Percentiles rank a stretch among this genome's conserved stretches.
Conservation (phyloP, 2,113 vertebrate genomes). For the Myiagra hebetior region DNA sequence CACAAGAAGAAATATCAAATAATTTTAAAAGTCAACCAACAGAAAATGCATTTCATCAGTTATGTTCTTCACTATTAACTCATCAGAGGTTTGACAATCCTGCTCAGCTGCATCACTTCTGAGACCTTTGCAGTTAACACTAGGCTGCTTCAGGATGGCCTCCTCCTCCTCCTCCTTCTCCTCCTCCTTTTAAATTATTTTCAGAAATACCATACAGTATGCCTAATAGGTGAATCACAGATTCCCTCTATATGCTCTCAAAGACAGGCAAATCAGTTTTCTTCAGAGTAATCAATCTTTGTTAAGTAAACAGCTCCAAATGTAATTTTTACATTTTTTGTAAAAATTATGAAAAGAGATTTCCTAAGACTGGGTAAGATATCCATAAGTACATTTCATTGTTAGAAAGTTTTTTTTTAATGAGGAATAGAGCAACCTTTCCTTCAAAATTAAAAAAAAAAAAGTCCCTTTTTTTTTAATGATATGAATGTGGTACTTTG, state of each 20-base stretch:
- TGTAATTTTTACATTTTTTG: not conserved
- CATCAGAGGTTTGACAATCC: constrained; percentile 34
- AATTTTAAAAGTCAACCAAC: constrained; percentile 25
- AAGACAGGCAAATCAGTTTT: not conserved
- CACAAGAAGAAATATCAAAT: constrained; percentile 2
- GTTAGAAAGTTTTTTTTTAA: not conserved
- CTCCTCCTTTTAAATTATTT: constrained; percentile 21
- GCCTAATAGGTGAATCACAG: constrained; percentile 3
- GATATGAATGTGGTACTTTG: not conserved
- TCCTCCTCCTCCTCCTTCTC: not conserved
- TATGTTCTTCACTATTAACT: constrained; percentile 5
- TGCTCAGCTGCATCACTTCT: not conserved
- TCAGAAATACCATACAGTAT: not conserved
- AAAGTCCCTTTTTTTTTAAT: not conserved
- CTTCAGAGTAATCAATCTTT: not conserved
- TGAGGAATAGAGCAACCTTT: not conserved
- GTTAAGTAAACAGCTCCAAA: not conserved
- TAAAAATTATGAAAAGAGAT: not conserved
- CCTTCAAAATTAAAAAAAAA: not conserved
- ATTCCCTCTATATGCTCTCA: not conserved
- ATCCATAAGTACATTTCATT: not conserved
- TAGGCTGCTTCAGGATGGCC: constrained; percentile 3
- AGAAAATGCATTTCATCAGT: not conserved
- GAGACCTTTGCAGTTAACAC: not conserved
- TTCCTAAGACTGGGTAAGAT: not conserved